Base-by-base conservation (phyloP, 2,888 invertebrate species). In the Lithophane leautieri region DNA sequence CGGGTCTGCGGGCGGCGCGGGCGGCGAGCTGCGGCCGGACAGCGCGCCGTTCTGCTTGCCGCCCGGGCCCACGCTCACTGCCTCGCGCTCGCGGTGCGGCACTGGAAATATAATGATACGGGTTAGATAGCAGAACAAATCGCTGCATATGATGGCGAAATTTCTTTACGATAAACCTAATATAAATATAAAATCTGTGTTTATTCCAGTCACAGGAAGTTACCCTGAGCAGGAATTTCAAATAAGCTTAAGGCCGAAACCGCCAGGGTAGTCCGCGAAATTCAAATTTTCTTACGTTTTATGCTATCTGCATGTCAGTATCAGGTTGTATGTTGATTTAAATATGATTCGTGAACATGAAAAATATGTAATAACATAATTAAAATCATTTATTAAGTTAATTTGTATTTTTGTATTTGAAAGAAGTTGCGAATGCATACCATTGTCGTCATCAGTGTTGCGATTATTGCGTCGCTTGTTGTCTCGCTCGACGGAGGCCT, bases 381-480 rank as follows among this genome's bases (percentile, higher is more conserved):
- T 44, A 44, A 14, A 14, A 44, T 44, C 44, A 44, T 44, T 14
- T 44, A 47, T 16, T 47, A 47, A 16, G 16, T 44, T 14, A 14
- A 47, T 47, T 44, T 44, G 12, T 44, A 44, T 44, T 44, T 12
- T 12, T 44, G 44, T 14, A 6, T 6, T 47, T 16, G 1, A 44
- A 56, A n/a, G 6, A 11, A 25, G 3, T 8, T 19, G 8, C 44
- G 2, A 40, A 34, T 56, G 22, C 73, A 44, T 78, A 82, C 83
- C 85, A 52, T 81, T 86, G 75, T 94, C 92, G 63, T 94, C 93
- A 56, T 81, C 76, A 68, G 88, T 73, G 63, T 79, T 78, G 44
- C 73, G 89, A 79, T 87, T 76, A 61, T 90, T 89, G 8, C 91
- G 73, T n/a, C 87, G 91, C 85, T 92, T 92, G 89, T 92, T 91